These are phyloP conservation scores for Plutomurus gul DNA, from an alignment of 1,140 invertebrate genomes.

Conservation along the genomic window DNA sequence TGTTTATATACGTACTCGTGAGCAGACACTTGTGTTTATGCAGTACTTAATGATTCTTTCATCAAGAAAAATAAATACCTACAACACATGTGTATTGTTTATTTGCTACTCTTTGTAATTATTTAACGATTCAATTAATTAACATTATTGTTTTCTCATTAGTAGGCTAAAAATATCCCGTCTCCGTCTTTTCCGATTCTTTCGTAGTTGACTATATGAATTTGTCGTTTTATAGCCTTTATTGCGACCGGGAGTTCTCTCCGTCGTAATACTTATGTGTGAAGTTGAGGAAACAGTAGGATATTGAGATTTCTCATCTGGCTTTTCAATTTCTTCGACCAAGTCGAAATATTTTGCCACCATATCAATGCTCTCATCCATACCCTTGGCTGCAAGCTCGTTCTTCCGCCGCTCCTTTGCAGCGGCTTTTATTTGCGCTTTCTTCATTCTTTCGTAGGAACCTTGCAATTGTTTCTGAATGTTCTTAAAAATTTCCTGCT, in stretches of 20 bases:
- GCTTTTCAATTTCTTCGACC: conserved; percentile 33
- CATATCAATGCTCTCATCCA: conserved; percentile 44
- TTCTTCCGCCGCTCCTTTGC: conserved; percentile 46
- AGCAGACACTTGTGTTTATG: no score
- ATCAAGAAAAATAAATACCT: no score
- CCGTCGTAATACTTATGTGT: not conserved
- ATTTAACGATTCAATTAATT: no score
- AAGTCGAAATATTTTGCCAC: conserved; percentile 45
- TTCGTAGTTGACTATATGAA: not conserved
- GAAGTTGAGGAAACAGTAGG: not conserved
- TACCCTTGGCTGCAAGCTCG: conserved; percentile 28
- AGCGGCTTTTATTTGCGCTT: conserved; percentile 37
- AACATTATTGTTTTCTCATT: no score
- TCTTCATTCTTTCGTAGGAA: conserved; percentile 41
- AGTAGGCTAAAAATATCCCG: not conserved
- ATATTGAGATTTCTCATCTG: not conserved
- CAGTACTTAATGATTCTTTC: no score
- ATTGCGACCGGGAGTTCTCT: not conserved
- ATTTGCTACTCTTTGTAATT: no score
- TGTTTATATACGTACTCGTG: no score
- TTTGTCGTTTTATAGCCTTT: not conserved
- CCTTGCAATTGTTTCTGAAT: conserved; percentile 39
- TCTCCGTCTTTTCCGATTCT: not conserved
- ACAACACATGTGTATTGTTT: no score
- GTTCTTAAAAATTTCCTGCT: conserved; percentile 31